Base-by-base conservation (phyloP, 2,888 invertebrate species). In the Drosophila anomalata region DNA sequence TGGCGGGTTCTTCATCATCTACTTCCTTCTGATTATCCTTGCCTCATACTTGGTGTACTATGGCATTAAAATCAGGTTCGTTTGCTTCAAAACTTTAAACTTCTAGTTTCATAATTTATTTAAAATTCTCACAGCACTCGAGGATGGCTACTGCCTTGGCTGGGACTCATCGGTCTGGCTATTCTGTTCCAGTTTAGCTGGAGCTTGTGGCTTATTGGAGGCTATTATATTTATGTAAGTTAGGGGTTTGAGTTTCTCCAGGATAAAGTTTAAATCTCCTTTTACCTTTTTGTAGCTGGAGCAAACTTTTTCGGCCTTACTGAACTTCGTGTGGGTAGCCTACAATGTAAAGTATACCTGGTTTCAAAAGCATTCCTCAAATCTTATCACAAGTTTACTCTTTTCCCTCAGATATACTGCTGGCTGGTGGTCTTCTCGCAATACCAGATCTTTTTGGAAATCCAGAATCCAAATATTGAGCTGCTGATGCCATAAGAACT, bases 201-300 rank as follows among this genome's bases (percentile, higher is more conserved):
- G 90, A 96, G 97, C 5, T 91, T 97, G 29, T 97, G 97, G 97
- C 93, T 97, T 2, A 92, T 97, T 39, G 96, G 96, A 71, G 97
- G 97, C 71, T 97, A 97, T 89, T 97, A 97, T 87, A 97, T 97
- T 87, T 97, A 97, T 92, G 97, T 97, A 91, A 95, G 96, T 94
- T 17, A 11, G 29, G 3, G 11, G 6, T n/a, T 20, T 5, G 9
- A 14, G 22, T 33, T 2, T 14, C 31, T 6, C 3, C 8, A 1
- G 17, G 7, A 17, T 29, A 0, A 12, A 8, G 22, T 33, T 17
- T 65, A 6, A 20, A 58, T 52, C 3, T 41, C 39, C 7, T 22
- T 11, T 0, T 22, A 39, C 7, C 29, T 11, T 66, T 63, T 63
- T 74, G 48, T 92, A 97, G 97, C 93, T 97, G 87, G 95, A 96